These are phyloP conservation scores for Drosophila willistoni DNA, from an alignment of 1,140 invertebrate species.

Conservation along the genomic window DNA sequence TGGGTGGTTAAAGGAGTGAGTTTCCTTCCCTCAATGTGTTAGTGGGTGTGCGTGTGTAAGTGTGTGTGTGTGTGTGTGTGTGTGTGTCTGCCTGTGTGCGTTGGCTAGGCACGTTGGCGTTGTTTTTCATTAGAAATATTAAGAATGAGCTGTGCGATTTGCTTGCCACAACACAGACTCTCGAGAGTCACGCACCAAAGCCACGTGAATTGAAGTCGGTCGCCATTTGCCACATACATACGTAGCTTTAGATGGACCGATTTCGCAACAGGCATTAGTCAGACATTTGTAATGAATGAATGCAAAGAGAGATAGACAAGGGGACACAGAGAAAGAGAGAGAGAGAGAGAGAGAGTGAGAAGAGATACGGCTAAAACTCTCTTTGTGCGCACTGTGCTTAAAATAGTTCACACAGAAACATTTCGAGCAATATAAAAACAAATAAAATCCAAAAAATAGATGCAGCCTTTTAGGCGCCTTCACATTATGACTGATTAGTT, in stretches of 20 bases:
- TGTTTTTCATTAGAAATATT: not conserved
- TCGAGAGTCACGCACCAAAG: constrained; percentile 44
- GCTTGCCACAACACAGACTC: constrained; percentile 4
- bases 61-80: too few relatives aligned
- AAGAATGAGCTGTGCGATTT: constrained; percentile 1
- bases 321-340: too few relatives aligned
- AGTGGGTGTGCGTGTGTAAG: too few relatives aligned
- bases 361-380: not conserved
- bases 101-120: not conserved
- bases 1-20: not conserved
- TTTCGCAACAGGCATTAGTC: constrained; percentile 10
- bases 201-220: constrained; percentile 44
- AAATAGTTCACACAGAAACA: not conserved
- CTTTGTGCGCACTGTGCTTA: constrained; percentile 4
- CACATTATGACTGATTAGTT: too few relatives aligned
- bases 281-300: not conserved
- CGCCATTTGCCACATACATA: constrained; percentile 1
- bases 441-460: not conserved
- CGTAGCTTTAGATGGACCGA: not conserved
- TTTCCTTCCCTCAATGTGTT: too few relatives aligned
- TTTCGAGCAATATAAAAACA: too few relatives aligned
- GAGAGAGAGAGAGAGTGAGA: not conserved
- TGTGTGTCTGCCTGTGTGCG: too few relatives aligned
- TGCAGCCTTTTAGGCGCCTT: constrained; percentile 2
- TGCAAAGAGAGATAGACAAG: not conserved